Conservation (phyloP, 2,113 vertebrate genomes). For the Gavia stellata region DNA sequence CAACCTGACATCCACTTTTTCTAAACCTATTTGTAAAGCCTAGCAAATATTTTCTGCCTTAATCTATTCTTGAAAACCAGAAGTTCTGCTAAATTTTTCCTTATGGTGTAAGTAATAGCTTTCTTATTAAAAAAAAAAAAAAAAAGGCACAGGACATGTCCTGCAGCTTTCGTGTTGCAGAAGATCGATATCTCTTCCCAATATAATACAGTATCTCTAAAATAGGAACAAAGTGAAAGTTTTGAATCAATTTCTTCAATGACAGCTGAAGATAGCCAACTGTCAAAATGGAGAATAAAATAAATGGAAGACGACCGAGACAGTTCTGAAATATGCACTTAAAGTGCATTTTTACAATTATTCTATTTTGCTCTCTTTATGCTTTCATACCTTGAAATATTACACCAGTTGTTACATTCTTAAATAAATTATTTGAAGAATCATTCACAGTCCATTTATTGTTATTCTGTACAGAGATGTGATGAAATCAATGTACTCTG, state of each 20-base stretch:
- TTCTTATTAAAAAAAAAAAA: background rate
- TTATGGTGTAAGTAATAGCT: background rate
- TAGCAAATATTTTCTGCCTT: background rate
- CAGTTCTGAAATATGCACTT: background rate
- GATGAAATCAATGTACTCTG: slow-evolving; percentile 65
- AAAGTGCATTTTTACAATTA: slow-evolving; percentile 1
- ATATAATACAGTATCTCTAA: background rate
- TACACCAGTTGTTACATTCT: slow-evolving; percentile 46
- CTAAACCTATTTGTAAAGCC: background rate
- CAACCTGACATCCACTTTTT: background rate
- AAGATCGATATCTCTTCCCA: background rate
- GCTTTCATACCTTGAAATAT: slow-evolving; percentile 21
- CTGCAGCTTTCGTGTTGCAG: background rate
- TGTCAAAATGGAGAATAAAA: slow-evolving; percentile 1
- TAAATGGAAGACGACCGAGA: background rate
- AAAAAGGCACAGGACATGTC: background rate
- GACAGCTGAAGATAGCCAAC: background rate
- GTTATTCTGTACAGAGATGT: slow-evolving; percentile 64
- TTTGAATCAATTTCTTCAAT: background rate
- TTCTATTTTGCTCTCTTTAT: background rate
- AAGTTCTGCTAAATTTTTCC: background rate
- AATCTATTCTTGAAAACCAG: background rate
- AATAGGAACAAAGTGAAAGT: background rate
- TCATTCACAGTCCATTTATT: slow-evolving; percentile 60
- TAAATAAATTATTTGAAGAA: slow-evolving; percentile 60